These are phyloP conservation scores for Turritopsis rubra DNA, from an alignment of 30 jellyfish, hydroid and myxozoan species.

Conservation along the genomic window DNA sequence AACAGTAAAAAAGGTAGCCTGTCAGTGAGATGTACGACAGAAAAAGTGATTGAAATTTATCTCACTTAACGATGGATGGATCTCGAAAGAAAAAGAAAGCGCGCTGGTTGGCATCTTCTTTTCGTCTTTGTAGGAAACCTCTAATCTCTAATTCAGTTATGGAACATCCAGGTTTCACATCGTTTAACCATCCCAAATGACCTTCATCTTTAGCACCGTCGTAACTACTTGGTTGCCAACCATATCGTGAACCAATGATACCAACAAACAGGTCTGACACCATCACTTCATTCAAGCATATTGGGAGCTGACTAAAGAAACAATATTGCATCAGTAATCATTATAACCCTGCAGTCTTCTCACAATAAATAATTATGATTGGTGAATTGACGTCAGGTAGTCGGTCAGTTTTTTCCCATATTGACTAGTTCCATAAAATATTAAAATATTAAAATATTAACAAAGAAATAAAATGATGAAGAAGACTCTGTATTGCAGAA, in stretches of 20 bases:
- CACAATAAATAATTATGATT: too few relatives aligned
- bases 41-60: background rate
- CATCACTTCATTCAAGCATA: constrained; percentile 72
- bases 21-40: background rate
- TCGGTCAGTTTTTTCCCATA: too few relatives aligned
- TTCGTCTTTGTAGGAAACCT: constrained; percentile 34
- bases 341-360: too few relatives aligned
- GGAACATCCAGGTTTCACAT: constrained; percentile 54
- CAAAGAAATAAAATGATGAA: too few relatives aligned
- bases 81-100: constrained; percentile 84
- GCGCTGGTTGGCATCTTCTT: constrained; percentile 33
- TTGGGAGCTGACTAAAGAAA: constrained; percentile 61
- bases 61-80: constrained; percentile 7
- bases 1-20: background rate
- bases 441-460: too few relatives aligned
- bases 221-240: constrained; percentile 68
- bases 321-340: too few relatives aligned
- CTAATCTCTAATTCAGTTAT: constrained; percentile 86
- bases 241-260: constrained; percentile 78
- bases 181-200: constrained; percentile 49
- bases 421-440: too few relatives aligned
- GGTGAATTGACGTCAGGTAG: too few relatives aligned
- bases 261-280: constrained; percentile 82
- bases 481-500: too few relatives aligned
- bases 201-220: constrained; percentile 36